Evolutionary conservation across 2,888 invertebrate species (phyloP).

Genomic region (Ptycholaimellus sp.): DNA sequence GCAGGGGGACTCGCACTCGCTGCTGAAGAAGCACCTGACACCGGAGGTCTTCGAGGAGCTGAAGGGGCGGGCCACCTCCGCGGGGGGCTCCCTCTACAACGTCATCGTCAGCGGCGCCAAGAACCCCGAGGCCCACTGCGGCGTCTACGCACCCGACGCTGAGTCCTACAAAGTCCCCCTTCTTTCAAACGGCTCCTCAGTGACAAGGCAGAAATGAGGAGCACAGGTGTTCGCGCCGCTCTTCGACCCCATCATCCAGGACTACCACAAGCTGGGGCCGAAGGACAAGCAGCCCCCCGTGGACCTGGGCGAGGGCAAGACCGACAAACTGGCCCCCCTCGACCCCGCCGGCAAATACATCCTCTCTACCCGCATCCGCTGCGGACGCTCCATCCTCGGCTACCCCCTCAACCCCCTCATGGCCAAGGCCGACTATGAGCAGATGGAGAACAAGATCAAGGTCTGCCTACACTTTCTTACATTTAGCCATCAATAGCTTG

Average conservation of each 20-base stretch:
- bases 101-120: too few species aligned
- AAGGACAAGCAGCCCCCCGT: constrained; percentile 68
- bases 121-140: constrained; percentile 77
- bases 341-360: constrained; percentile 59
- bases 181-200: too few species aligned
- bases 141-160: constrained; percentile 79
- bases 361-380: constrained; percentile 74
- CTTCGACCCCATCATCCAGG: constrained; percentile 72
- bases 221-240: constrained; percentile 59
- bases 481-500: too few species aligned
- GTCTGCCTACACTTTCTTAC: too few species aligned
- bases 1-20: constrained; percentile 78
- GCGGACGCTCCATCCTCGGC: constrained; percentile 54
- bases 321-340: constrained; percentile 58
- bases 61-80: constrained; percentile 68
- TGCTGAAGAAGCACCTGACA: constrained; percentile 76
- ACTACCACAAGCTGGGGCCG: constrained; percentile 64
- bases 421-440: constrained; percentile 38
- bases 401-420: constrained; percentile 89
- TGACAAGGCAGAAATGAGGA: too few species aligned
- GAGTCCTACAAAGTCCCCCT: constrained; percentile 65
- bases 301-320: constrained; percentile 63
- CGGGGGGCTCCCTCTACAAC: constrained; percentile 67
- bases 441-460: constrained; percentile 3
- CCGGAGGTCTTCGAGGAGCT: constrained; percentile 64